Evolutionary conservation across 1,140 invertebrate species (phyloP).

Genomic region (Lineus longissimus): DNA sequence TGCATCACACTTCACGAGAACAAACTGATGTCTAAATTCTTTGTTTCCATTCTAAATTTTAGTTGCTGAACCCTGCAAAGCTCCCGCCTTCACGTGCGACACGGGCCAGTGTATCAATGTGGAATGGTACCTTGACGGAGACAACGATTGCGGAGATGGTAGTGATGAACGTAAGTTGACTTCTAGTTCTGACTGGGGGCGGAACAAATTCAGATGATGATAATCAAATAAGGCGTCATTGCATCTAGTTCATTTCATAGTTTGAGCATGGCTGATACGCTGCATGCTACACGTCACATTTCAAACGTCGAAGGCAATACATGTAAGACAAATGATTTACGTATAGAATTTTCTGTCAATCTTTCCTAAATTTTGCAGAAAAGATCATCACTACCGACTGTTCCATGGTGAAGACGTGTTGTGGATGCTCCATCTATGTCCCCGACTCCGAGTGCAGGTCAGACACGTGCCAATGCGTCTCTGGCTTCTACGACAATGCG

Average conservation of each 20-base stretch:
- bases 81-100: background rate
- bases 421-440: background rate
- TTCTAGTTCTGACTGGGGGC: no score
- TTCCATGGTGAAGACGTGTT: background rate
- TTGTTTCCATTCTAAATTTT: background rate
- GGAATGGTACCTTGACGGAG: slow-evolving; percentile 6
- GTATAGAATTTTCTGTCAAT: no score
- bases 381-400: slow-evolving; percentile 7
- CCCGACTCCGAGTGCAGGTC: no score
- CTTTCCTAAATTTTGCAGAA: background rate
- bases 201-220: no score
- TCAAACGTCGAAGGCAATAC: no score
- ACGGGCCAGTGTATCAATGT: background rate
- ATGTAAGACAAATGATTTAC: no score
- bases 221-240: no score
- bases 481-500: background rate
- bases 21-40: background rate
- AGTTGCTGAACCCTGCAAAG: slow-evolving; percentile 2
- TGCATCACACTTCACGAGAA: no score
- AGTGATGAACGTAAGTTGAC: slow-evolving; percentile 8
- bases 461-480: background rate
- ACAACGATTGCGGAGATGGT: slow-evolving; percentile 9
- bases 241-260: no score
- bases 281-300: no score
- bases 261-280: no score